phyloP scores from a whole-genome alignment of 2,113 vertebrate species.

The Melanerpes aurifrons region DNA sequence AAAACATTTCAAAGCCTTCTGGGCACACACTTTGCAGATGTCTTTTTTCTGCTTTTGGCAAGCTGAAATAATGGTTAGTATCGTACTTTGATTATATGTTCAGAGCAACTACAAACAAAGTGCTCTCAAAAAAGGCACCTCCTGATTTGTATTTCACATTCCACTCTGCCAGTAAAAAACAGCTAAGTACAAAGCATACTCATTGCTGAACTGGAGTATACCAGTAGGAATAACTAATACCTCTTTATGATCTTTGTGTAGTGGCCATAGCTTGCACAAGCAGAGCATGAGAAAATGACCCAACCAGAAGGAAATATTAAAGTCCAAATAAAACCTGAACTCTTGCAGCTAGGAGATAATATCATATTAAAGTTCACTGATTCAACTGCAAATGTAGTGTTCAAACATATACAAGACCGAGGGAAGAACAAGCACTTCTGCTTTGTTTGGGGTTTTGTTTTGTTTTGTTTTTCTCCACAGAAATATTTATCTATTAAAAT shows the following conservation, averaged over 20 bases:
- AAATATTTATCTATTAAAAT: not conserved
- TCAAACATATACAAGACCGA: not conserved
- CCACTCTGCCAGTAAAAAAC: not conserved
- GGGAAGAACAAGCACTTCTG: not conserved
- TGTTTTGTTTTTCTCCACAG: not conserved
- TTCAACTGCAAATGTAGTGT: not conserved
- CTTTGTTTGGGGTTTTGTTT: too few relatives aligned
- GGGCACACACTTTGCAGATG: not conserved
- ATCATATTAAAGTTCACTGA: rapidly evolving
- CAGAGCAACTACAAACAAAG: not conserved
- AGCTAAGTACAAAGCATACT: not conserved
- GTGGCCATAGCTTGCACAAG: not conserved
- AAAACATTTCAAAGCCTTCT: not conserved
- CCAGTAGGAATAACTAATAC: not conserved
- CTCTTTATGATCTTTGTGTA: not conserved
- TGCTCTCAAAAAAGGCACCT: not conserved
- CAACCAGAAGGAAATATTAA: rapidly evolving
- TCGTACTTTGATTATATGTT: not conserved
- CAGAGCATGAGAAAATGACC: not conserved
- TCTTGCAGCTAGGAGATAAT: not conserved
- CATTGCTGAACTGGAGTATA: not conserved
- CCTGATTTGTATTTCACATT: not conserved
- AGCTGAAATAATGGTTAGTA: not conserved
- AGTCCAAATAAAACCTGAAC: not conserved
- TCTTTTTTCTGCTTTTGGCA: not conserved